A percentile compares a stretch with the other conserved stretches of the same genome.
Conservation (phyloP, 2,888 invertebrate genomes). For the Corythucha ciliata region DNA sequence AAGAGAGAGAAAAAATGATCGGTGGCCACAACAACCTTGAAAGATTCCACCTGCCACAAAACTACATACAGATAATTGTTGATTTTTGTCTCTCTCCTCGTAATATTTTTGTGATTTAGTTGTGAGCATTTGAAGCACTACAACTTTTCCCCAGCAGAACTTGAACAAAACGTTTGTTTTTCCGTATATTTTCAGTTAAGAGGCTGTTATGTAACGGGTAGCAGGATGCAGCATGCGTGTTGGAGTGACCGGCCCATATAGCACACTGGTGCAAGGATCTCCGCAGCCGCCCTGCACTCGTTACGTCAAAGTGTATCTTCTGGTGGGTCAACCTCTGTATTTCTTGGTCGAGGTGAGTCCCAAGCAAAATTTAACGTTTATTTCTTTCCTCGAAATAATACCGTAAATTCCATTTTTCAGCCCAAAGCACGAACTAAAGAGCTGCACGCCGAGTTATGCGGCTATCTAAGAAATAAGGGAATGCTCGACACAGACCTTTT, state of each 20-base stretch:
- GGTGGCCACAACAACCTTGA: no score
- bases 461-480: slow-evolving; percentile 69
- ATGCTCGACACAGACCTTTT: slow-evolving; percentile 78
- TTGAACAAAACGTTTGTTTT: no score
- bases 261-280: slow-evolving; percentile 26
- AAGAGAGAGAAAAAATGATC: no score
- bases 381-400: background rate
- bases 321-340: slow-evolving; percentile 41
- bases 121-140: no score
- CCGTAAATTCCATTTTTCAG: no score
- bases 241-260: slow-evolving; percentile 27
- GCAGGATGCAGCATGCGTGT: slow-evolving; percentile 31
- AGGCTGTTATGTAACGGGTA: slow-evolving; percentile 29
- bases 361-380: background rate
- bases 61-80: no score
- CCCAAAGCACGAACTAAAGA: slow-evolving; percentile 77
- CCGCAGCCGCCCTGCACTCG: slow-evolving; percentile 35
- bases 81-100: no score
- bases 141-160: no score
- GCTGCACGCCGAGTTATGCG: slow-evolving; percentile 68
- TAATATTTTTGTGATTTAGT: no score
- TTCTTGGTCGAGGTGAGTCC: slow-evolving; percentile 43
- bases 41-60: no score
- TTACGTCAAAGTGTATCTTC: slow-evolving; percentile 42
- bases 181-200: slow-evolving; percentile 23